Evolutionary conservation across 2,888 invertebrate species (phyloP).

Genomic region (Papilio gigon): DNA sequence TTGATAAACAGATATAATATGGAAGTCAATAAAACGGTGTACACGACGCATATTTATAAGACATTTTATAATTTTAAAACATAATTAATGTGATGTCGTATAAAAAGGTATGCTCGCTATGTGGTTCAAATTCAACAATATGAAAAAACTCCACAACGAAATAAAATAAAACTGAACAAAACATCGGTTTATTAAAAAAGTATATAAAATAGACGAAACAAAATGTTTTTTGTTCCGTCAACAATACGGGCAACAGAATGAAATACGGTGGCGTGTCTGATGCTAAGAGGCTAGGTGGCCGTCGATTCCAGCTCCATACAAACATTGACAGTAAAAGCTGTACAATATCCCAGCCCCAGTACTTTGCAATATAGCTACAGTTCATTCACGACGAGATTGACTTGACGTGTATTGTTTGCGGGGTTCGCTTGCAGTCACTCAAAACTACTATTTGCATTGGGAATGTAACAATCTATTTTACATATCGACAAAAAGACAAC

Average conservation of each 20-base stretch:
- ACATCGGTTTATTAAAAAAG: constrained; percentile 25
- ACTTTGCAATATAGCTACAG: constrained; percentile 46
- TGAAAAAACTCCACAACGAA: background rate
- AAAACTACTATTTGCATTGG: constrained; percentile 68
- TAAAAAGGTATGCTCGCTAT: too few species aligned
- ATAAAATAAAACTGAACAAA: constrained; percentile 25
- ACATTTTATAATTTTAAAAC: too few species aligned
- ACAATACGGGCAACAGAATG: constrained; percentile 35
- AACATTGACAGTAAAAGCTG: constrained; percentile 51
- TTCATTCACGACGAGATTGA: constrained; percentile 68
- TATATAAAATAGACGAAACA: constrained; percentile 4
- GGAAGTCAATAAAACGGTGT: too few species aligned
- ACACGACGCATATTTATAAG: too few species aligned
- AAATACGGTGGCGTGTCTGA: constrained; percentile 39
- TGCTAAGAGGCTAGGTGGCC: constrained; percentile 47
- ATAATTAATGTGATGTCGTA: too few species aligned
- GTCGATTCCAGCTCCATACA: constrained; percentile 51
- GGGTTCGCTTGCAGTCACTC: constrained; percentile 77
- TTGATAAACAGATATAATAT: too few species aligned
- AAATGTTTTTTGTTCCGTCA: constrained; percentile 28
- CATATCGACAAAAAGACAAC: constrained; percentile 43
- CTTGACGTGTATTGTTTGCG: constrained; percentile 75
- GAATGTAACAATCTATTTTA: constrained; percentile 46
- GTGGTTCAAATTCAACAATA: background rate
- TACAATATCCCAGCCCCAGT: constrained; percentile 48